phyloP scores from a whole-genome alignment of 2,113 vertebrate species.

The Corydoras sp. region DNA sequence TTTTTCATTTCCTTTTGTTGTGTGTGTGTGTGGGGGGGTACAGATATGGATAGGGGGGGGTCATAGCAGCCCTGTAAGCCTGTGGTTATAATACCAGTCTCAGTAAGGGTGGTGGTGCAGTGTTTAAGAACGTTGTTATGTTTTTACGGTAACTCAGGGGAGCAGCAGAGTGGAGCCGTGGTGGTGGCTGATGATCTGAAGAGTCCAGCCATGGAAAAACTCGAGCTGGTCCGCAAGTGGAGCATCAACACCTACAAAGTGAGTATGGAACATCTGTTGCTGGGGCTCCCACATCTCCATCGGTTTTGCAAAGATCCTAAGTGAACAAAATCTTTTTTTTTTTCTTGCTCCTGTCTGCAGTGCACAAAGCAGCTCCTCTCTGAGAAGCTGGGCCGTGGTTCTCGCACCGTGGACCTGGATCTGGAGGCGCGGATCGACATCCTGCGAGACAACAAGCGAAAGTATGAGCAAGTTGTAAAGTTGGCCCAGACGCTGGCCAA shows the following conservation, averaged over 20 bases:
- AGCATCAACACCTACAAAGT: constrained; percentile 98
- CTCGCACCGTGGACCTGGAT: constrained; percentile 94
- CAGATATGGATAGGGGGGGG: too few relatives aligned
- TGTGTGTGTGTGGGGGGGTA: too few relatives aligned
- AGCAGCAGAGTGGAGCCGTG: constrained; percentile 76
- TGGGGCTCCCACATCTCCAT: background rate
- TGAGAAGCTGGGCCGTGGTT: constrained; percentile 92
- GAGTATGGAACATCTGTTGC: constrained; percentile 36
- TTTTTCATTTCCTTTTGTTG: too few relatives aligned
- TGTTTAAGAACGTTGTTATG: too few relatives aligned
- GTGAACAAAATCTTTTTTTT: too few relatives aligned
- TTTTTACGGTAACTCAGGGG: constrained; percentile 5
- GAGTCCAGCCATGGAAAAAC: constrained; percentile 94
- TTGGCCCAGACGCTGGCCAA: constrained; percentile 83
- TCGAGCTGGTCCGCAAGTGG: constrained; percentile 95
- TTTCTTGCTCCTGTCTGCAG: constrained; percentile 55
- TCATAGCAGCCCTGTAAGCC: too few relatives aligned
- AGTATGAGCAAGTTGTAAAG: constrained; percentile 87
- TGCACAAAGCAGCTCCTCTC: constrained; percentile 96
- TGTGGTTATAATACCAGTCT: too few relatives aligned
- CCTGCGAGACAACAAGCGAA: constrained; percentile 92
- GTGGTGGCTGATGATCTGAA: constrained; percentile 89
- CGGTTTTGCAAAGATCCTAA: background rate
- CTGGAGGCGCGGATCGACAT: constrained; percentile 93
- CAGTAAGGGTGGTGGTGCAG: too few relatives aligned